Percentiles rank a stretch among this genome's conserved stretches.
Evolutionary conservation across 2,888 invertebrate species (phyloP).

Genomic region (Hirtodrosophila histrioides): DNA sequence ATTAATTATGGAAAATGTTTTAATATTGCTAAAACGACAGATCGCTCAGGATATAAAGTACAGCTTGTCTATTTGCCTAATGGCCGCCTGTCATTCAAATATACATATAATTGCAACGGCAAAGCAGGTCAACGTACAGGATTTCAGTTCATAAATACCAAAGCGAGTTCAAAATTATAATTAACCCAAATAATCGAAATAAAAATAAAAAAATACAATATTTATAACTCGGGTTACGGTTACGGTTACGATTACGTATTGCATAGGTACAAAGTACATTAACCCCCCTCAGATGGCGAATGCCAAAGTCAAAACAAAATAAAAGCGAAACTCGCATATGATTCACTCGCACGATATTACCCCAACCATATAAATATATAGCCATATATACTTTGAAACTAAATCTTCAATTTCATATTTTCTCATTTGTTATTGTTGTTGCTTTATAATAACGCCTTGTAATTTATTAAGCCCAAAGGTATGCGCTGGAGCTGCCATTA

Average conservation of each 20-base stretch:
- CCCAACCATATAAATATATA: constrained; percentile 7
- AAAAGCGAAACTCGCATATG: constrained; percentile 60
- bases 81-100: constrained; percentile 43
- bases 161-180: constrained; percentile 49
- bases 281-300: constrained; percentile 50
- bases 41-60: constrained; percentile 23
- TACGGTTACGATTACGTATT: constrained; percentile 56
- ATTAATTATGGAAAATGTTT: constrained; percentile 74
- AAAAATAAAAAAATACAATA: constrained; percentile 21
- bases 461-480: constrained; percentile 61
- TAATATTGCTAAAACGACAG: constrained; percentile 50
- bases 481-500: constrained; percentile 49
- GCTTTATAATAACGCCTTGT: constrained; percentile 43
- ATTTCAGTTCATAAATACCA: constrained; percentile 18
- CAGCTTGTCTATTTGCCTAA: constrained; percentile 64
- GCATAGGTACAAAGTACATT: constrained; percentile 36
- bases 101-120: constrained; percentile 16
- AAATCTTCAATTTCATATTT: constrained; percentile 46
- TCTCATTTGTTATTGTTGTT: constrained; percentile 16
- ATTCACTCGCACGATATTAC: constrained; percentile 59
- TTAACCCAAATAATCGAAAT: constrained; percentile 61
- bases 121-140: constrained; percentile 34
- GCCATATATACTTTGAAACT: constrained; percentile 32
- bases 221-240: constrained; percentile 44
- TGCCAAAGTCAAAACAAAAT: constrained; percentile 67